Evolutionary conservation across 2,797 vertebrate species (phyloP).

Genomic region (Botia almorhae): DNA sequence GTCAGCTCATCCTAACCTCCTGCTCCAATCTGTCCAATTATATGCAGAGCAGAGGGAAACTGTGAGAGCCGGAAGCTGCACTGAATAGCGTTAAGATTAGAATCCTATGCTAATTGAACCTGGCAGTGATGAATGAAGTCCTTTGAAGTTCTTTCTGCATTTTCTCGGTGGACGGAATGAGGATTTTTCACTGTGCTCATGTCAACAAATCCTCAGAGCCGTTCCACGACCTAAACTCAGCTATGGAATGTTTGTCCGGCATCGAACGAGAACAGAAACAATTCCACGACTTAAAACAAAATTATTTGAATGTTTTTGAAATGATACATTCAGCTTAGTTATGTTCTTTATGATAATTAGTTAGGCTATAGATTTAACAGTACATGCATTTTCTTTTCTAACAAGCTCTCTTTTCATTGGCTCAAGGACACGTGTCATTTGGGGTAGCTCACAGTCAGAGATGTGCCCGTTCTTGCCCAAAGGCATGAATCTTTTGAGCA

Average conservation of each 20-base stretch:
- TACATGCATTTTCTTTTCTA: background rate
- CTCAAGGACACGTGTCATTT: constrained; percentile 30
- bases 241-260: background rate
- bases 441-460: background rate
- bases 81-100: constrained; percentile 41
- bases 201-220: constrained; percentile 25
- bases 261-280: background rate
- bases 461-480: constrained; percentile 18
- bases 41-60: constrained; percentile 17
- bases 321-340: background rate
- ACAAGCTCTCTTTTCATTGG: background rate
- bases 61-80: constrained; percentile 27
- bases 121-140: constrained; percentile 51
- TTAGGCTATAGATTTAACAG: background rate
- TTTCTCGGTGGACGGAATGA: constrained; percentile 15
- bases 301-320: background rate
- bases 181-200: constrained; percentile 9
- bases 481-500: background rate
- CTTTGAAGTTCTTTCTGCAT: constrained; percentile 22
- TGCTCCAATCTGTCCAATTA: constrained; percentile 40
- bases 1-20: constrained; percentile 20
- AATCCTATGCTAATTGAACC: constrained; percentile 41
- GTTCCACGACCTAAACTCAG: background rate
- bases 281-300: background rate
- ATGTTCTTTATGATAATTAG: background rate